phyloP scores from a whole-genome alignment of 2,113 vertebrate genomes.

The Pavo muticus region DNA sequence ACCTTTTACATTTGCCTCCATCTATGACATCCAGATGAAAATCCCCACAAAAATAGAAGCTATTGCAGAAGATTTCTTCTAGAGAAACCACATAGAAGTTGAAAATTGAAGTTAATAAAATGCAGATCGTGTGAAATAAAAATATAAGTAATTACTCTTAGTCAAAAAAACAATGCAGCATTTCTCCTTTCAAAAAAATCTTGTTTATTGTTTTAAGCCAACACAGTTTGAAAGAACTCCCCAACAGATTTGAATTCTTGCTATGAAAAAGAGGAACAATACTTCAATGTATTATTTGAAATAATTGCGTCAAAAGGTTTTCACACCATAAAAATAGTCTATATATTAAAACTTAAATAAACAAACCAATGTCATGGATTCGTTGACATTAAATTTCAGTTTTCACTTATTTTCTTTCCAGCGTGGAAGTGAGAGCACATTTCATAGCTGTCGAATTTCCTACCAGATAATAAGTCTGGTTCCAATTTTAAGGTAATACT shows the following conservation, averaged over 20 bases:
- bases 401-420: not conserved
- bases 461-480: not conserved
- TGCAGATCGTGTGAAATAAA: not conserved
- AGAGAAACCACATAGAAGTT: not conserved
- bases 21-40: conserved; percentile 29
- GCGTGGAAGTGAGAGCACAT: not conserved
- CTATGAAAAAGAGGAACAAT: not conserved
- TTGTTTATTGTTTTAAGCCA: not conserved
- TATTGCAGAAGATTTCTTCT: not conserved
- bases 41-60: not conserved
- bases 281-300: not conserved
- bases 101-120: conserved; percentile 6
- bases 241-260: not conserved
- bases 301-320: not conserved
- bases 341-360: not conserved
- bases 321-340: not conserved
- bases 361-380: not conserved
- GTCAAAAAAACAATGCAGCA: not conserved
- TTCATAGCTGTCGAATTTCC: not conserved
- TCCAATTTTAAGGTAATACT: not conserved
- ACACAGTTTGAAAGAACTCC: not conserved
- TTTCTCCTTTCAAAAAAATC: not conserved
- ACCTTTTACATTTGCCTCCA: conserved; percentile 35
- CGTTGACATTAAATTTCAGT: not conserved
- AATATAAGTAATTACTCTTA: not conserved